phyloP scores from a whole-genome alignment of 2,797 vertebrate species.

The Lepus townsendii region DNA sequence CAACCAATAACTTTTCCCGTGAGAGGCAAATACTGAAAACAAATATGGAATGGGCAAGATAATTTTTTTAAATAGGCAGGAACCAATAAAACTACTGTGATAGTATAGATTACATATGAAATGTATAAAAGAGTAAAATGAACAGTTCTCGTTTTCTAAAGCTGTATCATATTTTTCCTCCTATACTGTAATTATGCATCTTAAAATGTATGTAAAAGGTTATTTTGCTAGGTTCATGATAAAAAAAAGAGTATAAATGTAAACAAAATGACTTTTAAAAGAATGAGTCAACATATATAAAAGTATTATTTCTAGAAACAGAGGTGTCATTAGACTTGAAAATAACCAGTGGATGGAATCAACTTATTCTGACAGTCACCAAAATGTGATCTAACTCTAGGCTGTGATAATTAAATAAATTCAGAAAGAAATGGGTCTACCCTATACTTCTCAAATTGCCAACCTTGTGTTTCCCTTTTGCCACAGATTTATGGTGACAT shows the following conservation, averaged over 20 bases:
- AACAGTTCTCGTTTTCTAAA: conserved; percentile 53
- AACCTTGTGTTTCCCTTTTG: neutral
- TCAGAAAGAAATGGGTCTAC: conserved; percentile 39
- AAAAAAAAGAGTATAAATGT: neutral
- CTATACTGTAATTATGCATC: neutral
- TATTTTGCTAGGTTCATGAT: conserved; percentile 19
- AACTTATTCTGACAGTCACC: conserved; percentile 6
- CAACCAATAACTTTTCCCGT: neutral
- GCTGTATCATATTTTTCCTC: conserved; percentile 42
- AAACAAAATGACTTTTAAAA: conserved; percentile 62
- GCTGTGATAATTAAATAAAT: conserved; percentile 7
- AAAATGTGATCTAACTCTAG: conserved; percentile 50
- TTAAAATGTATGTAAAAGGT: conserved; percentile 42
- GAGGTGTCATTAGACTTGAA: conserved; percentile 21
- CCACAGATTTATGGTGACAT: neutral
- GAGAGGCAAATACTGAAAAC: conserved; percentile 39
- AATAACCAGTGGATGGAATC: conserved; percentile 22
- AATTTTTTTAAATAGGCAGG: neutral
- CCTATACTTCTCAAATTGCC: neutral
- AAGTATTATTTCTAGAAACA: conserved; percentile 54
- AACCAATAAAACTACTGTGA: conserved; percentile 49
- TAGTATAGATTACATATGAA: conserved; percentile 35
- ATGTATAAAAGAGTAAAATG: neutral
- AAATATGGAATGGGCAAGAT: neutral
- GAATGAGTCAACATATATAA: neutral